Evolutionary conservation across 2,797 vertebrate genomes (phyloP).

Genomic region (Buceros bicornis): DNA sequence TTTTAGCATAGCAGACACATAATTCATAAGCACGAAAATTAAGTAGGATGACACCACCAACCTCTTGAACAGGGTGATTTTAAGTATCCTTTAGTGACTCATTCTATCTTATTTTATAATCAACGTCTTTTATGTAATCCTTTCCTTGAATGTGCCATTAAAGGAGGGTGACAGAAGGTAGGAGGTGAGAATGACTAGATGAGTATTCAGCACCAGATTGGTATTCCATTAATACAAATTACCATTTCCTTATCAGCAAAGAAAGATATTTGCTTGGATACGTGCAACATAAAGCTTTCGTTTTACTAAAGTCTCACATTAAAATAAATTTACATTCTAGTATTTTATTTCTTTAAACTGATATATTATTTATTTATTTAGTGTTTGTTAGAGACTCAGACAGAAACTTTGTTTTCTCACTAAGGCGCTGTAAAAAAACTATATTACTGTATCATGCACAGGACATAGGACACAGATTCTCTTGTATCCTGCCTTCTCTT

Average conservation of each 20-base stretch:
- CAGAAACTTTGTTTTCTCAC: neutral
- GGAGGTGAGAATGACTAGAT: constrained; percentile 56
- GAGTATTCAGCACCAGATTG: constrained; percentile 53
- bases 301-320: neutral
- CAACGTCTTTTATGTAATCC: constrained; percentile 63
- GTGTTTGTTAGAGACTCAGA: neutral
- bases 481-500: neutral
- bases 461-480: neutral
- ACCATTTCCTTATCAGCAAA: constrained; percentile 35
- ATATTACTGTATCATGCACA: neutral
- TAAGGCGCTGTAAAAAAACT: neutral
- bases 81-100: constrained; percentile 65
- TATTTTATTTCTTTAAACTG: neutral
- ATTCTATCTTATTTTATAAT: constrained; percentile 72
- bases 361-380: neutral
- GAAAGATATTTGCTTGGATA: constrained; percentile 11
- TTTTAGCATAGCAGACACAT: constrained; percentile 12
- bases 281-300: neutral
- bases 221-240: constrained; percentile 53
- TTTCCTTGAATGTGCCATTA: constrained; percentile 57
- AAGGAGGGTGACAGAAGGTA: constrained; percentile 60
- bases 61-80: constrained; percentile 40
- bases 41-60: constrained; percentile 60
- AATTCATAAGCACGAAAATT: constrained; percentile 62
- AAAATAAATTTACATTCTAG: neutral